Base-by-base conservation (phyloP, 2,113 vertebrate genomes). In the Scopus umbretta region DNA sequence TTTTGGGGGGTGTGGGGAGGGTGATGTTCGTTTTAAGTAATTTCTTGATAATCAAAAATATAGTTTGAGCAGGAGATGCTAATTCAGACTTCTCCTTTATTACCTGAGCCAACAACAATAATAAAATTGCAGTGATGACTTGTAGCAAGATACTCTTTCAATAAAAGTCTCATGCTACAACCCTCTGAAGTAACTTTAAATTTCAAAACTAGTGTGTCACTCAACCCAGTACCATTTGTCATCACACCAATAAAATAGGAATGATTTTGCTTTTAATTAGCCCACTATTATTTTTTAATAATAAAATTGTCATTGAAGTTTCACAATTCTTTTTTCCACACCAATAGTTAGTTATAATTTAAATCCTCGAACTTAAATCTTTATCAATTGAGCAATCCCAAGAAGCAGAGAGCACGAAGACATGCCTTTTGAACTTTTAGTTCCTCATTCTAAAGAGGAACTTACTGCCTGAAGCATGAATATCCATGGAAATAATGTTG, bases 1-100 rank as follows among this genome's bases (percentile, higher is more conserved):
- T 67, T 40, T 11, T 19, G 18, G 3, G 1, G 3, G 8, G 21
- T 8, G 15, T 4, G 1, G 3, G 9, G 15, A 4, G 1, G 3
- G 9, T 27, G 3, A 5, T 34, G 23, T 29, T 32, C 5, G 1
- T 21, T 53, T 53, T 9, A 85, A 93, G 65, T 32, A 20, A 67
- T 40, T 80, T 49, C 55, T 56, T 20, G 34, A 30, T 36, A 59
- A 91, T 38, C 12, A 71, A 63, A 87, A 62, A 30, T 6, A 55
- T 2, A 70, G 6, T 90, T 82, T 73, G n/a, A 93, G 43, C n/a
- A 36, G 52, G 47, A 81, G 21, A n/a, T 20, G 13, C 23, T 16
- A 84, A 59, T 40, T 63, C 52, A 91, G 66, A 56, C 6, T 67
- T 56, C 25, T 62, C 63, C 43, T 80, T 63, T 23, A 58, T 30